Conservation (phyloP, 2,888 invertebrate species). For the Eurois occulta region DNA sequence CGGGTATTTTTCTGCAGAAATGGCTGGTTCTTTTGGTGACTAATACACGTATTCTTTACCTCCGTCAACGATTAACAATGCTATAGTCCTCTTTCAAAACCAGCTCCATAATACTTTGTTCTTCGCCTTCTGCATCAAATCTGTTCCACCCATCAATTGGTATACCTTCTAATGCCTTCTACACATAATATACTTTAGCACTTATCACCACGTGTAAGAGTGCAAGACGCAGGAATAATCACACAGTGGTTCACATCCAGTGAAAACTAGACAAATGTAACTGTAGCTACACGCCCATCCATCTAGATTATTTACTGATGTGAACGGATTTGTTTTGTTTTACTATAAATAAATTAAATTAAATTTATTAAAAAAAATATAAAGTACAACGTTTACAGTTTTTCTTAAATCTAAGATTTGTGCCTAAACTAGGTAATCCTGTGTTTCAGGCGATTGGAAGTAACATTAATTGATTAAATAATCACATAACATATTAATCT, state of each 20-base stretch:
- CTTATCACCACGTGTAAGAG: slow-evolving; percentile 3
- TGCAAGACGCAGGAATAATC: slow-evolving; percentile 29
- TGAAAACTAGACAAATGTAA: slow-evolving; percentile 45
- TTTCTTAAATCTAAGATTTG: too few species aligned
- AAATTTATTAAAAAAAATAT: too few species aligned
- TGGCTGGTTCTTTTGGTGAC: neutral
- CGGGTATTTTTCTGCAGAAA: neutral
- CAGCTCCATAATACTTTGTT: neutral
- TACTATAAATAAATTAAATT: too few species aligned
- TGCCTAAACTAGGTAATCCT: too few species aligned
- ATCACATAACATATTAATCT: too few species aligned
- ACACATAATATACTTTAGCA: too few species aligned
- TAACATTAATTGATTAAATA: too few species aligned
- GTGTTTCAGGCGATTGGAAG: too few species aligned
- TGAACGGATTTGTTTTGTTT: neutral
- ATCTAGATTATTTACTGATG: slow-evolving; percentile 15
- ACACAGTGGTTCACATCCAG: slow-evolving; percentile 24
- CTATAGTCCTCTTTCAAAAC: neutral
- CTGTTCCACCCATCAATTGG: neutral
- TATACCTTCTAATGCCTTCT: neutral
- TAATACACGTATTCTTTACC: neutral
- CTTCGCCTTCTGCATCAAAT: neutral
- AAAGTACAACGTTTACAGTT: too few species aligned
- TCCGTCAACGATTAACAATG: neutral
- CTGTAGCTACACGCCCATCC: slow-evolving; percentile 18